phyloP scores from a whole-genome alignment of 2,797 vertebrate species.

The Pangasius larnaudii region DNA sequence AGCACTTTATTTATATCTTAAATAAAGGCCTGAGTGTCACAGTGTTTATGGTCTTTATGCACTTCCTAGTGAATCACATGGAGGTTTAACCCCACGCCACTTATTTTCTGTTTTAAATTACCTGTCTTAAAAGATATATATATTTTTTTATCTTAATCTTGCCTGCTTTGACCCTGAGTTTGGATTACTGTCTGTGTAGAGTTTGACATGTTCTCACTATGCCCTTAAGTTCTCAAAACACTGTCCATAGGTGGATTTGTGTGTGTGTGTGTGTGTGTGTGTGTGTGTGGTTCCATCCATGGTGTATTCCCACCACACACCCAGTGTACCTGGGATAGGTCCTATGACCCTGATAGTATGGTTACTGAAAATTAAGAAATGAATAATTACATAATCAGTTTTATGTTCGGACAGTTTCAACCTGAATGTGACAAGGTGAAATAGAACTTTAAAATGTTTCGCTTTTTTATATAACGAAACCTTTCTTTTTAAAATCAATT shows the following conservation, averaged over 20 bases:
- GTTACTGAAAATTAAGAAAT: too few species aligned
- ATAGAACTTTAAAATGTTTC: too few species aligned
- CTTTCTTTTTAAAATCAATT: background rate
- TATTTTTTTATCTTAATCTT: too few species aligned
- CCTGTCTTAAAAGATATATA: too few species aligned
- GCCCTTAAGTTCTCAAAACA: background rate
- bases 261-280: too few species aligned
- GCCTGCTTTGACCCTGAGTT: background rate
- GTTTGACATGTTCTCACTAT: background rate
- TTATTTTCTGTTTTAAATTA: too few species aligned
- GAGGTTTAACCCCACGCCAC: too few species aligned
- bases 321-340: too few species aligned
- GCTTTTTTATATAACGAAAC: background rate
- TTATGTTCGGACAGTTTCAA: background rate
- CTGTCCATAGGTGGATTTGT: too few species aligned
- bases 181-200: background rate
- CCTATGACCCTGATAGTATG: too few species aligned
- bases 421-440: background rate
- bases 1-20: background rate
- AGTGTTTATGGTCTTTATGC: background rate
- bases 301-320: too few species aligned
- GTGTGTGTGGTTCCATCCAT: too few species aligned
- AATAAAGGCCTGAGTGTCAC: background rate
- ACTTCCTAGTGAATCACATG: background rate
- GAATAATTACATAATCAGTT: background rate